Evolutionary conservation across 2,113 vertebrate species (phyloP).

Genomic region (Myocastor coypus): DNA sequence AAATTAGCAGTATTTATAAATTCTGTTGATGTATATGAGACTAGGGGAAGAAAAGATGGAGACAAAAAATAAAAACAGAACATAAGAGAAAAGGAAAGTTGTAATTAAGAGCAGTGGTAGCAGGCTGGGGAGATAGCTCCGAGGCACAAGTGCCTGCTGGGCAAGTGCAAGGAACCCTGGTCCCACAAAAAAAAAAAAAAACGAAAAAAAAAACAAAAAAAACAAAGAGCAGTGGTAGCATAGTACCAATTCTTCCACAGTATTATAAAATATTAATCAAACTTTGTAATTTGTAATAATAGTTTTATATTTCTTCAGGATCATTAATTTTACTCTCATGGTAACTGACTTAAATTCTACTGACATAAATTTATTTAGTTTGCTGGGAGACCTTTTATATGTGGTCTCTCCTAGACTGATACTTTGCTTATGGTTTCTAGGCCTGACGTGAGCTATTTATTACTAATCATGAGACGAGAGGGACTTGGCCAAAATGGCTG

Average conservation of each 20-base stretch:
- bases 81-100: neutral
- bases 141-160: too few species aligned
- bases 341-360: neutral
- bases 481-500: slow-evolving; percentile 32
- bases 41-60: neutral
- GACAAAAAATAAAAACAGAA: slow-evolving; percentile 43
- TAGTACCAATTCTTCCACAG: neutral
- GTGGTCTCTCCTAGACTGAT: neutral
- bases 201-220: too few species aligned
- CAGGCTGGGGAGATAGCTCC: too few species aligned
- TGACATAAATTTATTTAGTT: slow-evolving; percentile 51
- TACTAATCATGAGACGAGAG: slow-evolving; percentile 51
- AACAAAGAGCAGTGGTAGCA: neutral
- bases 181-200: too few species aligned
- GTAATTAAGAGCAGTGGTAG: neutral
- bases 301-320: slow-evolving; percentile 16
- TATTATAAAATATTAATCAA: slow-evolving; percentile 15
- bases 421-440: slow-evolving; percentile 24
- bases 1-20: slow-evolving; percentile 22
- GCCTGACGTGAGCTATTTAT: slow-evolving; percentile 1
- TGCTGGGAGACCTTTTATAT: slow-evolving; percentile 33
- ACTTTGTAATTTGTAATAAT: neutral
- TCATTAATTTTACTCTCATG: neutral
- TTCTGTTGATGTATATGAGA: neutral
- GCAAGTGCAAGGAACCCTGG: too few species aligned